A percentile compares a stretch with the other conserved stretches of the same genome.
These are phyloP conservation scores for Crepidodera aurea DNA, from an alignment of 2,888 invertebrate species.

Conservation along the genomic window DNA sequence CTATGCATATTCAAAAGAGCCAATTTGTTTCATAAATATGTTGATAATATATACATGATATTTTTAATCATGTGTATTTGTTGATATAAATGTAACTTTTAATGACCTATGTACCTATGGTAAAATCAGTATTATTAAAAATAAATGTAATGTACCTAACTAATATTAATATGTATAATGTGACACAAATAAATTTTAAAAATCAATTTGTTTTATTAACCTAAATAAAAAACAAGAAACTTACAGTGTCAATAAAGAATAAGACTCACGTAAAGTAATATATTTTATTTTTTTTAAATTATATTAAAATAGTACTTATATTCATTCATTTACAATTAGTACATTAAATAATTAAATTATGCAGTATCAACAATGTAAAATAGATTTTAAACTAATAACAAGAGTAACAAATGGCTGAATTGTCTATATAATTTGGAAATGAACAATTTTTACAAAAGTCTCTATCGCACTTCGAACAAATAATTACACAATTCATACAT, in stretches of 20 bases:
- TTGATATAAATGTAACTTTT: constrained; percentile 33
- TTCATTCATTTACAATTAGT: too few relatives aligned
- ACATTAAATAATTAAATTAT: too few relatives aligned
- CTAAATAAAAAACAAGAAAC: too few relatives aligned
- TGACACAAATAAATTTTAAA: constrained; percentile 34
- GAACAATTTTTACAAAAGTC: constrained; percentile 41
- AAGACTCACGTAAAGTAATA: too few relatives aligned
- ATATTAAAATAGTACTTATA: too few relatives aligned
- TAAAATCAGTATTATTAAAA: constrained; percentile 32
- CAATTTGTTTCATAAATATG: not conserved
- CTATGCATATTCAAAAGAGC: constrained; percentile 13
- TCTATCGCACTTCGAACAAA: constrained; percentile 36
- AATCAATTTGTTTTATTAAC: constrained; percentile 13
- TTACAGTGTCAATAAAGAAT: too few relatives aligned
- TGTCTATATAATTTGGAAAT: constrained; percentile 35
- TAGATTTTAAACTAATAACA: constrained; percentile 34
- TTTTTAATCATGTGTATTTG: constrained; percentile 8
- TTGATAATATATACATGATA: constrained; percentile 10
- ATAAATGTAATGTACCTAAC: constrained; percentile 33
- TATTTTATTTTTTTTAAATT: too few relatives aligned
- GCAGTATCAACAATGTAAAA: too few relatives aligned
- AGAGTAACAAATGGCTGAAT: constrained; percentile 36
- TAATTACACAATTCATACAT: constrained; percentile 32
- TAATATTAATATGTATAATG: constrained; percentile 33
- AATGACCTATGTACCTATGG: constrained; percentile 24